Evolutionary conservation across 2,888 invertebrate genomes (phyloP).

Genomic region (Sphaeridia pumilis): DNA sequence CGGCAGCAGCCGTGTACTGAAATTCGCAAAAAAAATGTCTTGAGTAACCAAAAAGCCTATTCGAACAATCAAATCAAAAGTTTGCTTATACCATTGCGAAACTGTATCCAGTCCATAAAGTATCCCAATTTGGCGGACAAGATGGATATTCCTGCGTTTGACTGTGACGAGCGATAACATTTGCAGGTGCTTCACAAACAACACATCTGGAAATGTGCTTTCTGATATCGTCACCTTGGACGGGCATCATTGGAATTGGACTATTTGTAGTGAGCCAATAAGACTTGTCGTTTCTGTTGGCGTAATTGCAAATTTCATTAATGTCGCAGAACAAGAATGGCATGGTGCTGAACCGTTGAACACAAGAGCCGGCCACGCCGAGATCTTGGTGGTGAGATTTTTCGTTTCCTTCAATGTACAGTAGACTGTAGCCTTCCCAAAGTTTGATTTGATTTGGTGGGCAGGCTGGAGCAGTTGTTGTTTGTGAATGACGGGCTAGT

Average conservation of each 20-base stretch:
- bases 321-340: conserved; percentile 92
- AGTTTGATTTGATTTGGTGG: conserved; percentile 71
- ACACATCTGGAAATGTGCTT: conserved; percentile 84
- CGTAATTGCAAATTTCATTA: conserved; percentile 91
- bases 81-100: conserved; percentile 83
- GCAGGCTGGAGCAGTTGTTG: conserved; percentile 64
- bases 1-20: conserved; percentile 85
- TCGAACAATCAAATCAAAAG: neutral
- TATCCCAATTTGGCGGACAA: conserved; percentile 81
- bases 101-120: conserved; percentile 93
- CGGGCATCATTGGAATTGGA: conserved; percentile 90
- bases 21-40: too few relatives aligned
- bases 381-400: conserved; percentile 67
- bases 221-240: conserved; percentile 64
- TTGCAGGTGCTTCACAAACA: conserved; percentile 93
- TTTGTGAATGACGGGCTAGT: conserved; percentile 87
- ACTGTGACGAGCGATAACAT: conserved; percentile 91
- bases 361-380: conserved; percentile 83
- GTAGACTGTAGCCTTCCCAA: conserved; percentile 94
- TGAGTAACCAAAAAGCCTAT: too few relatives aligned
- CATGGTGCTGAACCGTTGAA: conserved; percentile 88
- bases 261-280: conserved; percentile 91
- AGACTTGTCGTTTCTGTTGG: conserved; percentile 87
- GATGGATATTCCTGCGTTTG: conserved; percentile 71
- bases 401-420: conserved; percentile 94